These are phyloP conservation scores for Nilaparvata lugens DNA, from an alignment of 1,140 invertebrate genomes.

Conservation along the genomic window DNA sequence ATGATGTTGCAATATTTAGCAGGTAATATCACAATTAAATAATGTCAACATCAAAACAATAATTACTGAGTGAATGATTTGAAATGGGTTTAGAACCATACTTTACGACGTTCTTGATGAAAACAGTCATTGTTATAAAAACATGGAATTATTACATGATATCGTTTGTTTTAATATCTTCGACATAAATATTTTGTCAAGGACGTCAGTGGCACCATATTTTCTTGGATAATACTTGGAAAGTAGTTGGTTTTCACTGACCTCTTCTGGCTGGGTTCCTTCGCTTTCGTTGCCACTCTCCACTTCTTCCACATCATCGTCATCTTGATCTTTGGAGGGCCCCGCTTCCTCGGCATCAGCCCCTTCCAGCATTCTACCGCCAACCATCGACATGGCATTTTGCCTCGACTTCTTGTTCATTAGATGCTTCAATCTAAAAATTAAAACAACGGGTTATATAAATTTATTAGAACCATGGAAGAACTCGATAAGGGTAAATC, in stretches of 20 bases:
- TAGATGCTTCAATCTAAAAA: slow-evolving; percentile 24
- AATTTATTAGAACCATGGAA: neutral
- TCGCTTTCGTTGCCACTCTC: slow-evolving; percentile 80
- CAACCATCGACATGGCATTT: slow-evolving; percentile 16
- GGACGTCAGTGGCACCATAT: too few species aligned
- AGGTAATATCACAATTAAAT: too few species aligned
- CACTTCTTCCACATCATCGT: slow-evolving; percentile 45
- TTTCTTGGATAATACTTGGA: too few species aligned
- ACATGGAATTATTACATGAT: too few species aligned
- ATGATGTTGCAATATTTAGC: too few species aligned
- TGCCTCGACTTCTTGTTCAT: slow-evolving; percentile 20
- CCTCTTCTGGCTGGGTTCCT: slow-evolving; percentile 73
- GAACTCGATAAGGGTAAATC: neutral
- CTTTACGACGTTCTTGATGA: too few species aligned
- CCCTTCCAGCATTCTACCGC: slow-evolving; percentile 37
- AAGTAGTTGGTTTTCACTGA: slow-evolving; percentile 25
- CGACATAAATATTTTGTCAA: too few species aligned
- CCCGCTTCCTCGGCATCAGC: slow-evolving; percentile 33
- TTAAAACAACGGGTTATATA: slow-evolving; percentile 18
- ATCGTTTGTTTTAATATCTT: too few species aligned
- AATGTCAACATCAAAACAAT: too few species aligned
- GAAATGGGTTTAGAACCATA: too few species aligned
- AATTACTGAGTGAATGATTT: too few species aligned
- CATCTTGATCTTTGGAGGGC: slow-evolving; percentile 29
- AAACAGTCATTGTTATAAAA: too few species aligned